phyloP scores from a whole-genome alignment of 37 sponge, comb jelly and placozoan genomes.

The Theonella swinhoei region DNA sequence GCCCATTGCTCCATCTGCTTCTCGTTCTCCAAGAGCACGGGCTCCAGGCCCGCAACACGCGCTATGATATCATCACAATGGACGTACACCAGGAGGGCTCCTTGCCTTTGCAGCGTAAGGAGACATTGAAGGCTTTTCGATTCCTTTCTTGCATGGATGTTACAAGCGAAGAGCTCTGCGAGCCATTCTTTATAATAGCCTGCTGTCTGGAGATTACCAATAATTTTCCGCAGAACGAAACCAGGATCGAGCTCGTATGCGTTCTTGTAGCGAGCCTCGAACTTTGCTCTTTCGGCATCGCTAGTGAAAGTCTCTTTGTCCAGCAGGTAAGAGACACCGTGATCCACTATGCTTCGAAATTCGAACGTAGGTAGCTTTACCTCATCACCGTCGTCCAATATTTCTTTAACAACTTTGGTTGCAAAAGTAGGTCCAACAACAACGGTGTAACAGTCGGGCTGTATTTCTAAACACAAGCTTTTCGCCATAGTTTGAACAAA shows the following conservation, averaged over 20 bases:
- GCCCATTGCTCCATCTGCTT: constrained; percentile 17
- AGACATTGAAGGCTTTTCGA: constrained; percentile 24
- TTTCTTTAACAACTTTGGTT: constrained; percentile 1
- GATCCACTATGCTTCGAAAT: constrained; percentile 13
- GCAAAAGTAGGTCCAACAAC: constrained; percentile 57
- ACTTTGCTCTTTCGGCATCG: constrained; percentile 30
- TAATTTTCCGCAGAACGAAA: constrained; percentile 24
- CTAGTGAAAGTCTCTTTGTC: neutral
- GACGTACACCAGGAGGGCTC: constrained; percentile 50
- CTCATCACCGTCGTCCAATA: neutral
- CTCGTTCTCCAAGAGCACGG: constrained; percentile 15
- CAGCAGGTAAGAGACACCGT: constrained; percentile 19
- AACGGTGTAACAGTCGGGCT: constrained; percentile 33
- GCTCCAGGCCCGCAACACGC: neutral
- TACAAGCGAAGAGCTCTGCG: neutral
- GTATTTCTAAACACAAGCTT: constrained; percentile 36
- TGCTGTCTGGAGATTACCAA: neutral
- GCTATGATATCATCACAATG: constrained; percentile 35
- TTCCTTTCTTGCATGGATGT: neutral
- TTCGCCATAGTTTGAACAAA: neutral
- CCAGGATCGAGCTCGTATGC: constrained; percentile 40
- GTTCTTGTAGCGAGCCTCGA: constrained; percentile 27
- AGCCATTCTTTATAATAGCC: constrained; percentile 36
- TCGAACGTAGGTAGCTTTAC: neutral
- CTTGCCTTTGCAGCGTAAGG: constrained; percentile 35